Percentiles rank a stretch among this genome's conserved stretches.
Evolutionary conservation across 2,113 vertebrate species (phyloP).

Genomic region (Anhinga anhinga): DNA sequence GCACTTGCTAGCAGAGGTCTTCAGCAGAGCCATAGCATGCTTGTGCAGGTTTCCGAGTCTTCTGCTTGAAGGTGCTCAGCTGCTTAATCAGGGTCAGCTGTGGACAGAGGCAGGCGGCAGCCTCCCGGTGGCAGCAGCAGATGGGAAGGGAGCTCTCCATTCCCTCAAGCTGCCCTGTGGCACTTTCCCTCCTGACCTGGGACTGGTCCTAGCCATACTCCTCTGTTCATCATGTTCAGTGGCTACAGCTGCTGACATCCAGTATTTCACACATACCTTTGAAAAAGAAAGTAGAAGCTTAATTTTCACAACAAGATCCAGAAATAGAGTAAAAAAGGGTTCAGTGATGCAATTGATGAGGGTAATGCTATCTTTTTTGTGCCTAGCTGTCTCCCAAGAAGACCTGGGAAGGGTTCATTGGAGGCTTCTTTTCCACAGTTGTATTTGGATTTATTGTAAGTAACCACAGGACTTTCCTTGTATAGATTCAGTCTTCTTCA

Average conservation of each 20-base stretch:
- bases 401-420: constrained; percentile 99
- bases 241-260: not conserved
- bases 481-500: not conserved
- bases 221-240: not conserved
- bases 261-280: not conserved
- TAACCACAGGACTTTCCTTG: constrained; percentile 38
- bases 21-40: not conserved
- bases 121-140: not conserved
- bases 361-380: not conserved
- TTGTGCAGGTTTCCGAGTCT: accelerated
- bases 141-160: not conserved
- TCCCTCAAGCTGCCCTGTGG: not conserved
- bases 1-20: not conserved
- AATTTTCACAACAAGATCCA: not conserved
- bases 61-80: not conserved
- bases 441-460: constrained; percentile 96
- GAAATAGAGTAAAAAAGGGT: not conserved
- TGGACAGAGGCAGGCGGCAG: not conserved
- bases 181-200: not conserved
- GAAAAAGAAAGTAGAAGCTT: not conserved
- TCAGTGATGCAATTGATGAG: not conserved
- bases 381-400: constrained; percentile 95
- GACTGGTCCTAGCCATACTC: not conserved
- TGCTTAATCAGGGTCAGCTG: not conserved
- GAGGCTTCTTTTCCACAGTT: constrained; percentile 94